Base-by-base conservation (phyloP, 2,113 vertebrate genomes). In the Grantiella picta region DNA sequence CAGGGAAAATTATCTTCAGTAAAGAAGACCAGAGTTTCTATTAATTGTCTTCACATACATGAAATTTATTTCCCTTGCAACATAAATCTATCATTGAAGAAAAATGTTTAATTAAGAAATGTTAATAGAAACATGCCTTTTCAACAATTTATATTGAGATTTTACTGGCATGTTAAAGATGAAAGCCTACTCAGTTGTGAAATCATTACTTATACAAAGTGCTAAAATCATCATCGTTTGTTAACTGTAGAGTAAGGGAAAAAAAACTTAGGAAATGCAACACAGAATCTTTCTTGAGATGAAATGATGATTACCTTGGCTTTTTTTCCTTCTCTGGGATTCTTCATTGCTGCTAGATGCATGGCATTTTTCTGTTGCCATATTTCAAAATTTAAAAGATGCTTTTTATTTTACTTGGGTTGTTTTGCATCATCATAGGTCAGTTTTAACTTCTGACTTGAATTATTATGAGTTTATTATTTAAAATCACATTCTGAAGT, bases 81-180 rank as follows among this genome's bases (percentile, higher is more conserved):
- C 93, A 80, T 76, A 94, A 82, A 92, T 86, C 79, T 47, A 88
- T 76, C 54, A 88, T 24, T 61, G 49, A 94, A 63, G 82, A 89
- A 95, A 92, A 87, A 91, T 65, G 31, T 94, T 93, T 93, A 91
- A 94, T 95, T 95, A 92, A 90, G 84, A 82, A 91, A 42, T 85
- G 90, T 90, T 94, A 94, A 95, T 85, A 94, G 85, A 93, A 93
- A 77, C 54, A 86, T 70, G 63, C 44, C 15, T 95, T 92, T 93
- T 69, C 71, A 82, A 88, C 68, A 80, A 94, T 86, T 92, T 69
- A 69, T 80, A 90, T 83, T 88, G 92, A 72, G 54, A 69, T 80
- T 92, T 95, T 72, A 91, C 84, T 93, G 73, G 47, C n/a, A 72
- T 0, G 0, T 92, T 95, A 88, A 70, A 96, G 54, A 93, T 86